Evolutionary conservation across 92 coral and sea anemone species (phyloP), one percentile per base, ranked within the genome.

Genomic region (Paragorgia papillata): DNA sequence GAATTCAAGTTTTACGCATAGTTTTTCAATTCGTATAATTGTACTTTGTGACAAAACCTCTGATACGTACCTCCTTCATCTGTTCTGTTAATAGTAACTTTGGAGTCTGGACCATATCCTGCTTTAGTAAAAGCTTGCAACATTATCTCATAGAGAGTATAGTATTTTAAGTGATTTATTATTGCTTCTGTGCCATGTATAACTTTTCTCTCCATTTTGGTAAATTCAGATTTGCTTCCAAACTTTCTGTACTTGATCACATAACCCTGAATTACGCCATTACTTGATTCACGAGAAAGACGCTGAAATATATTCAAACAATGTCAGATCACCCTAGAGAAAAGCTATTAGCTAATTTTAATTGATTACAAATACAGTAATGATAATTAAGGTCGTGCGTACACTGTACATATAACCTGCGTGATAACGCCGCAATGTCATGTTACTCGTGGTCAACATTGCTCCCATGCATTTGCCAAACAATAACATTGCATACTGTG

Each of bases 61-160:
- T n/a, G 51, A 22, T 17, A 82, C 91, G 5, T 76, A 95, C 99
- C 99, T 41, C 90, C 99, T 67, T 95, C 97, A 49, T 77, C 79
- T 8, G 99, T 95, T 20, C 68, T 80, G 1, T 71, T 67, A 20
- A 20, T 32, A 2, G 32, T 33, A 48, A 19, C 30, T 2, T 58
- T 54, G 1, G 83, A 80, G 6, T 63, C 30, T 13, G 97, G 94
- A 54, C 99, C 90, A 33, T 82, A 88, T 24, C 99, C 99, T 3
- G 90, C 95, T 7, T 76, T 79, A 9, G 99, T 95, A 70, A 73
- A 95, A 13, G 99, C 99, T 79, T 95, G 99, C 20, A 95, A 75
- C 68, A 60, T 67, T 25, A 95, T 65, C n/a, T 51, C 37, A 46
- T 94, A 94, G 1, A 59, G 68, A 35, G 90, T 89, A 57, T 85